Conservation (phyloP, 2,888 invertebrate species). For the Adelphocoris suturalis region DNA sequence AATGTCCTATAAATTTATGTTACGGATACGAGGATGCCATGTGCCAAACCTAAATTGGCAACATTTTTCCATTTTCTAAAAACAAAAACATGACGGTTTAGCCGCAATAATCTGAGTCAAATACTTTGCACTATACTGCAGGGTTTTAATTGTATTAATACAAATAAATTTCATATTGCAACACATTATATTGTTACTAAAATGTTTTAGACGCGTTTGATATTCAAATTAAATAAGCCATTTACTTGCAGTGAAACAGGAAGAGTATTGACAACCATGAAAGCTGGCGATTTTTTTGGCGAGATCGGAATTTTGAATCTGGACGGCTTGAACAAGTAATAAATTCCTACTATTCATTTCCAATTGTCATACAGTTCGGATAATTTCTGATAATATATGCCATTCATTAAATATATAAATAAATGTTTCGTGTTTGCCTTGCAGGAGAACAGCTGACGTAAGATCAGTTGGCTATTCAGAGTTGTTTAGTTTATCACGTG, state of each 20-base stretch:
- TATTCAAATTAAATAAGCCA: too few species aligned
- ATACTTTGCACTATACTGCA: too few species aligned
- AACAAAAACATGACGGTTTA: too few species aligned
- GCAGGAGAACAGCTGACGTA: slow-evolving; percentile 95
- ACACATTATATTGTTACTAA: too few species aligned
- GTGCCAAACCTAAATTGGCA: too few species aligned
- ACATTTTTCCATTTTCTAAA: too few species aligned
- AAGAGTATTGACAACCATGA: slow-evolving; percentile 95
- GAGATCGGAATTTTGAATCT: slow-evolving; percentile 98
- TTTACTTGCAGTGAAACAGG: slow-evolving; percentile 88
- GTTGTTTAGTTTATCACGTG: slow-evolving; percentile 94
- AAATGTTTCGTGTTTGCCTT: slow-evolving; percentile 17
- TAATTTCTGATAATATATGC: not conserved
- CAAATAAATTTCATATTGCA: too few species aligned
- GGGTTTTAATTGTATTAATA: too few species aligned
- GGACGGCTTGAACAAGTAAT: slow-evolving; percentile 95
- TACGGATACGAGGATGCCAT: too few species aligned
- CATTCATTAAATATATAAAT: not conserved
- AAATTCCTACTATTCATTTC: not conserved
- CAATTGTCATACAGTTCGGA: not conserved
- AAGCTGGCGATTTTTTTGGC: slow-evolving; percentile 98
- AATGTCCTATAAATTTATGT: too few species aligned
- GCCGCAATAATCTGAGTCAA: too few species aligned
- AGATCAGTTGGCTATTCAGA: slow-evolving; percentile 97
- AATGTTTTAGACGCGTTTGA: too few species aligned